These are phyloP conservation scores for Myripristis murdjan DNA, from an alignment of 2,797 vertebrate genomes.

Conservation along the genomic window DNA sequence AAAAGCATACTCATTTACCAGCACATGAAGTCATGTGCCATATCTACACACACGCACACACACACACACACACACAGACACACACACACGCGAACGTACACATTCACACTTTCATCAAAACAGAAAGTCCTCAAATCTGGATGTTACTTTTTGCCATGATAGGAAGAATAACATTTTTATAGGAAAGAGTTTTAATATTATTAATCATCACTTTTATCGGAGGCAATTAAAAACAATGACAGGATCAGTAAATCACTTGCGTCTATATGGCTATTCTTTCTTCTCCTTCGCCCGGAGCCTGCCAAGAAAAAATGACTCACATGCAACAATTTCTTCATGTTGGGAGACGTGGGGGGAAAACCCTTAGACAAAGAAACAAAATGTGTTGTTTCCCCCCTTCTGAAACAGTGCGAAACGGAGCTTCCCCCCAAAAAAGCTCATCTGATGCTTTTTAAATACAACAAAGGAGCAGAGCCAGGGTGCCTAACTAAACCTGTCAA, in stretches of 20 bases:
- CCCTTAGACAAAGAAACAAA: constrained; percentile 64
- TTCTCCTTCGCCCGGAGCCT: constrained; percentile 54
- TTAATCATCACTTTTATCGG: constrained; percentile 50
- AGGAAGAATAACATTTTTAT: constrained; percentile 12
- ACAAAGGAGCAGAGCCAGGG: constrained; percentile 72
- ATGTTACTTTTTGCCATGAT: not conserved
- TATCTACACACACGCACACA: constrained; percentile 39
- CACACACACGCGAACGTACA: constrained; percentile 2
- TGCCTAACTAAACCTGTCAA: constrained; percentile 81
- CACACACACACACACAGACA: constrained; percentile 35
- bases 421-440: constrained; percentile 31
- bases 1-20: constrained; percentile 64
- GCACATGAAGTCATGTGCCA: constrained; percentile 53
- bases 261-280: constrained; percentile 53
- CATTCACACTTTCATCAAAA: too few species aligned
- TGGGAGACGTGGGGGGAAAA: constrained; percentile 54
- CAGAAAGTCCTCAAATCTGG: not conserved
- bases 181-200: constrained; percentile 17
- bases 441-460: constrained; percentile 76
- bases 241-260: constrained; percentile 61
- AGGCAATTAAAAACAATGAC: constrained; percentile 60
- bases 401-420: constrained; percentile 44
- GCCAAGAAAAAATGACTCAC: constrained; percentile 78
- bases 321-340: constrained; percentile 71
- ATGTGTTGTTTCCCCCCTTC: constrained; percentile 50